Conservation (phyloP, 2,797 vertebrate species). For the Sebastes alutus region DNA sequence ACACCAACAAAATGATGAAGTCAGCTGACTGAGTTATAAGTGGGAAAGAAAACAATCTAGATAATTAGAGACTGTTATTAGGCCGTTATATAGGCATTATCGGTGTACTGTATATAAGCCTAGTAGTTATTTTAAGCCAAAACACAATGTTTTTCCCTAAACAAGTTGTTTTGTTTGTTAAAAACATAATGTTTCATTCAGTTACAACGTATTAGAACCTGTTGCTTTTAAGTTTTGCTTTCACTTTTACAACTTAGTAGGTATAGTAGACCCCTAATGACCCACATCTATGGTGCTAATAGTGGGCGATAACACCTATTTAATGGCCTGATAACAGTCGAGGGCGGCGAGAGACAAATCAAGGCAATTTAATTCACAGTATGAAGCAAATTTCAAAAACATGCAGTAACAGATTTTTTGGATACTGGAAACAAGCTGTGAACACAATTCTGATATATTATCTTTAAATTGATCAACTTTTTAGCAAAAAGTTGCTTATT, state of each 20-base stretch:
- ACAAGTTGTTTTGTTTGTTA: no score
- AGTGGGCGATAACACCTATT: fast-evolving
- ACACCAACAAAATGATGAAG: not conserved
- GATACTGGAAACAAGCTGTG: not conserved
- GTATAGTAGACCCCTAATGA: no score
- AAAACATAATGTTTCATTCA: no score
- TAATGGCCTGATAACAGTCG: no score
- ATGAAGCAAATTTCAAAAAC: not conserved
- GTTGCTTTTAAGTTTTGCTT: no score
- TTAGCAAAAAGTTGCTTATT: not conserved
- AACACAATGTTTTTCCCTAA: no score
- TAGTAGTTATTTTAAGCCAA: no score
- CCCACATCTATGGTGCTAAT: no score
- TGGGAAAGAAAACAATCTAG: not conserved
- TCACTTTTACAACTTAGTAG: no score
- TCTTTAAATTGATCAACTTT: not conserved
- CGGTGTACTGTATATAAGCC: no score
- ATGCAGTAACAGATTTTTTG: not conserved
- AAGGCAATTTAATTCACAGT: not conserved
- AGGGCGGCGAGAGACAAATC: not conserved
- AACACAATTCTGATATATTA: not conserved
- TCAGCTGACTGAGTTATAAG: not conserved
- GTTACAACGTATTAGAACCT: fast-evolving
- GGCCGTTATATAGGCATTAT: no score
- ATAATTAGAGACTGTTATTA: not conserved